A percentile compares a stretch with the other conserved stretches of the same genome.
These are phyloP conservation scores for Ennomos fuscantarius DNA, from an alignment of 2,888 invertebrate genomes.

Conservation along the genomic window DNA sequence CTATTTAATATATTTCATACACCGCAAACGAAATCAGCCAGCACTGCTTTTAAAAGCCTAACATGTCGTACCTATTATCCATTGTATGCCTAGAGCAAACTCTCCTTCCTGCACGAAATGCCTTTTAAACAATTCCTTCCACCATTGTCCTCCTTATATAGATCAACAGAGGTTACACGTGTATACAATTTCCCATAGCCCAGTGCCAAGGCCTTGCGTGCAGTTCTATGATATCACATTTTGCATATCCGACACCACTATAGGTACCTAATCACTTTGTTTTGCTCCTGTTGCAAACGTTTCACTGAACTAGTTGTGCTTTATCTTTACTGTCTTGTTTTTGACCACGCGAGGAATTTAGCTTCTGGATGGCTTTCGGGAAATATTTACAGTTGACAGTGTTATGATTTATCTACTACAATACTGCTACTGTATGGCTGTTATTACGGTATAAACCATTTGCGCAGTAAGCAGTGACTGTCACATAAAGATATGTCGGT, in stretches of 20 bases:
- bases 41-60: too few relatives aligned
- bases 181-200: slow-evolving; percentile 1
- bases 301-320: slow-evolving; percentile 15
- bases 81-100: too few relatives aligned
- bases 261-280: slow-evolving; percentile 29
- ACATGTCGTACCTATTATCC: too few relatives aligned
- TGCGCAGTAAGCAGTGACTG: too few relatives aligned
- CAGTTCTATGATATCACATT: slow-evolving; percentile 18
- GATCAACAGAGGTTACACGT: slow-evolving; percentile 22
- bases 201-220: slow-evolving; percentile 14
- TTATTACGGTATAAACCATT: too few relatives aligned
- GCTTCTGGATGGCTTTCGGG: slow-evolving; percentile 8
- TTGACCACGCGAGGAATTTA: slow-evolving; percentile 20
- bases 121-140: slow-evolving; percentile 33
- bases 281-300: slow-evolving; percentile 17
- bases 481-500: too few relatives aligned
- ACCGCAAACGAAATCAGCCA: too few relatives aligned
- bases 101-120: background rate
- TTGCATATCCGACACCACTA: slow-evolving; percentile 25
- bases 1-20: too few relatives aligned
- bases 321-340: slow-evolving; percentile 28
- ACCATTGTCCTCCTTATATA: slow-evolving; percentile 23
- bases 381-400: slow-evolving; percentile 3
- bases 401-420: background rate
- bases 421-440: too few relatives aligned